Evolutionary conservation across 2,797 vertebrate genomes (phyloP).

Genomic region (Amblyraja radiata): DNA sequence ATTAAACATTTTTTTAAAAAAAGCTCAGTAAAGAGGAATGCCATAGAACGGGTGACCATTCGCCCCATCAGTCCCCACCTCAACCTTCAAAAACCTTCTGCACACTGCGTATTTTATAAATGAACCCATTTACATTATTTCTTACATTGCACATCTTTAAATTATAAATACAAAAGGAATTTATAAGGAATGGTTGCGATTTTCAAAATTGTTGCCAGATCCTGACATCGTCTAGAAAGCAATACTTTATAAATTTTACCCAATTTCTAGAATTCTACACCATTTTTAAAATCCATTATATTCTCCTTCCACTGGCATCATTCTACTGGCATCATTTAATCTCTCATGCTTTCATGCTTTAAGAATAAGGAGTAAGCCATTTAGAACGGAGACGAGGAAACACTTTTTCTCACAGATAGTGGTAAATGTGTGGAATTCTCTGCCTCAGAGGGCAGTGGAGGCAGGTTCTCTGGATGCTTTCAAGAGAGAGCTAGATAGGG

Average conservation of each 20-base stretch:
- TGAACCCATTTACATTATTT: neutral
- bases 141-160: neutral
- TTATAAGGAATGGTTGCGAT: neutral
- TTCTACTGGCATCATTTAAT: neutral
- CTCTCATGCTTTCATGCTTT: neutral
- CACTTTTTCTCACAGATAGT: too few species aligned
- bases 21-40: too few species aligned
- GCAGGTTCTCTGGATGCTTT: too few species aligned
- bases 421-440: too few species aligned
- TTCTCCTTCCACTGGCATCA: neutral
- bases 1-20: too few species aligned
- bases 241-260: neutral
- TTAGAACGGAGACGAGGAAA: too few species aligned
- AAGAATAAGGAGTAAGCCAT: too few species aligned
- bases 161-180: neutral
- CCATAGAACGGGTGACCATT: neutral
- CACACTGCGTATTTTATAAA: neutral
- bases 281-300: neutral
- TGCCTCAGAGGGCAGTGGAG: too few species aligned
- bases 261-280: neutral
- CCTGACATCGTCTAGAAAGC: neutral
- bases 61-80: neutral
- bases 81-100: neutral
- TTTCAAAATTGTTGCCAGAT: conserved; percentile 11
- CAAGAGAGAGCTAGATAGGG: too few species aligned